Evolutionary conservation across 2,888 invertebrate species (phyloP).

Genomic region (Allygus modestus): DNA sequence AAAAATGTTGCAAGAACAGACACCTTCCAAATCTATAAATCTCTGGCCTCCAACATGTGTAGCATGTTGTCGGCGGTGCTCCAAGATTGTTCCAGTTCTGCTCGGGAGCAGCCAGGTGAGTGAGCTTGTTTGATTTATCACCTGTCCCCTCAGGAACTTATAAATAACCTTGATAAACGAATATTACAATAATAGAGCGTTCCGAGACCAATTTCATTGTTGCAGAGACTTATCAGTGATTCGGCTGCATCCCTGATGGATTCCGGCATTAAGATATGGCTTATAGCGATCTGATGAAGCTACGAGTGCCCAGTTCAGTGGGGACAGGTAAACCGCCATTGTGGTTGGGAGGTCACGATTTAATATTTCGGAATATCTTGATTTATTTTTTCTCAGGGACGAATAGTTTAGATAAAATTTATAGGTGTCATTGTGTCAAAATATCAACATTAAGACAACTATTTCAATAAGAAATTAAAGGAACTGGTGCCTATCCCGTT

Average conservation of each 20-base stretch:
- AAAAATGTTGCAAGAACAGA: no score
- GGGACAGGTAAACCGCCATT: background rate
- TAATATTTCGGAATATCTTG: background rate
- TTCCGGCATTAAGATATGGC: background rate
- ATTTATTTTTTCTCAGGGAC: background rate
- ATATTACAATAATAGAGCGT: slow-evolving; percentile 33
- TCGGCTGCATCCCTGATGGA: background rate
- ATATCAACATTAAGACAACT: no score
- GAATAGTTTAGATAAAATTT: no score
- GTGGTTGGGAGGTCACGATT: background rate
- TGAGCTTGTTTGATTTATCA: slow-evolving; percentile 30
- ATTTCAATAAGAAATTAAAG: no score
- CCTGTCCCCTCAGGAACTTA: slow-evolving; percentile 1
- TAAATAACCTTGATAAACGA: slow-evolving; percentile 37
- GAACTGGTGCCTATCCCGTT: no score
- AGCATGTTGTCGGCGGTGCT: background rate
- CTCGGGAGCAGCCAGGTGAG: background rate
- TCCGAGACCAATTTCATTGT: slow-evolving; percentile 27
- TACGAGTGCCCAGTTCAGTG: background rate
- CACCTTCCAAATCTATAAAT: background rate
- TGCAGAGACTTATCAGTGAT: background rate
- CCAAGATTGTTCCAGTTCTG: background rate
- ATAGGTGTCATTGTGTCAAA: no score
- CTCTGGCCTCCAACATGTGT: background rate
- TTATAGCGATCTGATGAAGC: background rate